Base-by-base conservation (phyloP, 2,888 invertebrate species). In the Hoplodrina ambigua region DNA sequence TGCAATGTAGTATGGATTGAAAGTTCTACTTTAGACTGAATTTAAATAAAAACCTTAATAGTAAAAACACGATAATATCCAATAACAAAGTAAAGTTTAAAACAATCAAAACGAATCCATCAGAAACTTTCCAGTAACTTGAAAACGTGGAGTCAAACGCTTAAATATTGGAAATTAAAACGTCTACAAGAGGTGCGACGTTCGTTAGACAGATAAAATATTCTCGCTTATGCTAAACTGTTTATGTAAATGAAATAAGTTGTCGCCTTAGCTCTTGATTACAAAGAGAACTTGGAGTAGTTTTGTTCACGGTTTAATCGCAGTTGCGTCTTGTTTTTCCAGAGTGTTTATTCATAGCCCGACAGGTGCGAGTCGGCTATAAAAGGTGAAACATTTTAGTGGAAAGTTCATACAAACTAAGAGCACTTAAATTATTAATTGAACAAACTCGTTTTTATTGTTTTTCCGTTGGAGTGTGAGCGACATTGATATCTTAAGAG, bases 241-340 rank as follows among this genome's bases (percentile, higher is more conserved):
- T 93, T 93, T 93, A 93, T 92, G 93, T 89, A 92, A 93, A 93
- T 93, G 89, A 90, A 93, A 91, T 92, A 92, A 92, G 89, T 93
- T 92, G 92, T 92, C 92, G 91, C 89, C 88, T 90, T 89, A 90
- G 88, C 89, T 91, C 91, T 91, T 92, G 92, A 93, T 93, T 94
- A 93, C 92, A 90, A 93, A 92, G 92, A 88, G 89, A 91, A 92
- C 87, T 93, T 91, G 85, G 85, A 88, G 85, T 89, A 89, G 90
- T 93, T 93, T 91, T 93, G 91, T 92, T 92, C 91, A 90, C 87
- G 86, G 86, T 88, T 90, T 91, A 91, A 92, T 93, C 89, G 90
- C 84, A 90, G 90, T 91, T 90, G 86, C 86, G 86, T 88, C 86
- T 89, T 88, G 89, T 87, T 89, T 86, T 85, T 85, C 78, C 70